Evolutionary conservation across 2,113 vertebrate species (phyloP).

Genomic region (Osmerus mordax): DNA sequence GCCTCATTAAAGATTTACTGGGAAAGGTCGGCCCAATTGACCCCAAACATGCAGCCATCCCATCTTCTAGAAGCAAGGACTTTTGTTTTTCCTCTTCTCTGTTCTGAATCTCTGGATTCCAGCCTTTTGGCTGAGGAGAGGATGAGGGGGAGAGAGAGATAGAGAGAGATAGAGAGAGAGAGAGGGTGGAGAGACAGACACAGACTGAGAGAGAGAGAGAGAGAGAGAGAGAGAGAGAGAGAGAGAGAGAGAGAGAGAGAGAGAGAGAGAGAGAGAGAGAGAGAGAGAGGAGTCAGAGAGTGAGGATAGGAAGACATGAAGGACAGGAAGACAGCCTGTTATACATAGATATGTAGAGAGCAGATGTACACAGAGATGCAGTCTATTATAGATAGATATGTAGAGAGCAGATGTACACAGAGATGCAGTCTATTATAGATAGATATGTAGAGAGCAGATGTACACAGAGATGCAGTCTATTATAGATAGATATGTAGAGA

Average conservation of each 20-base stretch:
- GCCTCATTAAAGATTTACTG: conserved; percentile 49
- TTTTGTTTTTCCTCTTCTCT: conserved; percentile 22
- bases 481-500: no score
- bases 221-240: not conserved
- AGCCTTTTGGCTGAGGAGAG: conserved; percentile 11
- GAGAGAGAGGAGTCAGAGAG: not conserved
- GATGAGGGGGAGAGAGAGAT: not conserved
- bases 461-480: no score
- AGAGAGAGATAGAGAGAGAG: not conserved
- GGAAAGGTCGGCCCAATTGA: conserved; percentile 42
- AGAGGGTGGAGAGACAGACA: no score
- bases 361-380: no score
- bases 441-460: no score
- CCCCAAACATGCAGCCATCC: conserved; percentile 27
- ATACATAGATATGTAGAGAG: no score
- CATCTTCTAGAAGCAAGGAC: conserved; percentile 16
- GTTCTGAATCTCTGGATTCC: conserved; percentile 25
- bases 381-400: no score
- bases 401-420: no score
- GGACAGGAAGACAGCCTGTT: not conserved
- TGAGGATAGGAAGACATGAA: not conserved
- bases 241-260: not conserved
- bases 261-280: not conserved
- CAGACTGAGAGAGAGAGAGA: not conserved
- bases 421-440: no score